Conservation (phyloP, 2,113 vertebrate genomes). For the Gambusia holbrooki region DNA sequence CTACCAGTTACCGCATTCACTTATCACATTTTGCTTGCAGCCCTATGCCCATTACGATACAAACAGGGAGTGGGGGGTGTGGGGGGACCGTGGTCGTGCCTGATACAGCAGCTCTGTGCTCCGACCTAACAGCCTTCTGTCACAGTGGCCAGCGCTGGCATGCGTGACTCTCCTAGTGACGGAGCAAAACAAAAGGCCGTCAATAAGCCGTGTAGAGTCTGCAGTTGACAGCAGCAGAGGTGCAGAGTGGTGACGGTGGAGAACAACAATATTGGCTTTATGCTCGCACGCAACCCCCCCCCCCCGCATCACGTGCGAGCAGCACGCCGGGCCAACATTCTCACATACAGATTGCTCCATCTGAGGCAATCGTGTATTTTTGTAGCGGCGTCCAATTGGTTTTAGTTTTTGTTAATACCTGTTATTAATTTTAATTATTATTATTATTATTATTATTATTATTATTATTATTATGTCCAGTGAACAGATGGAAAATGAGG, state of each 20-base stretch:
- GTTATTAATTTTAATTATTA: no score
- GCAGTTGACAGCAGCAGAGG: conserved; percentile 55
- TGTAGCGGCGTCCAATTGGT: background rate
- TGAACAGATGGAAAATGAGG: background rate
- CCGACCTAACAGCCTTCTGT: conserved; percentile 40
- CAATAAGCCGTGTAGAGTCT: conserved; percentile 53
- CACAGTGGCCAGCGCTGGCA: conserved; percentile 27
- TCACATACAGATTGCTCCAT: conserved; percentile 32
- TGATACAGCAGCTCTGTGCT: conserved; percentile 18
- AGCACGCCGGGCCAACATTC: conserved; percentile 18
- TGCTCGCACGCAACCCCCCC: background rate
- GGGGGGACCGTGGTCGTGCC: conserved; percentile 7
- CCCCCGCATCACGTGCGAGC: conserved; percentile 23
- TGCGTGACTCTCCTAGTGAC: conserved; percentile 41
- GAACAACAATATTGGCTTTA: conserved; percentile 54
- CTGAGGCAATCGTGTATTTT: conserved; percentile 31
- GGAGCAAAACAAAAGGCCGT: conserved; percentile 53
- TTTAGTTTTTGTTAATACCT: background rate
- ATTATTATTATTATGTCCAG: background rate
- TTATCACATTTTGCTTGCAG: background rate
- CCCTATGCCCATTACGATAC: conserved; percentile 1
- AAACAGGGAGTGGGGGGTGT: background rate
- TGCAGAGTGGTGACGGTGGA: conserved; percentile 20
- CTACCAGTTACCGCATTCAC: background rate
- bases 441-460: no score